Conservation (phyloP, 2,888 invertebrate species). For the Tuta absoluta region DNA sequence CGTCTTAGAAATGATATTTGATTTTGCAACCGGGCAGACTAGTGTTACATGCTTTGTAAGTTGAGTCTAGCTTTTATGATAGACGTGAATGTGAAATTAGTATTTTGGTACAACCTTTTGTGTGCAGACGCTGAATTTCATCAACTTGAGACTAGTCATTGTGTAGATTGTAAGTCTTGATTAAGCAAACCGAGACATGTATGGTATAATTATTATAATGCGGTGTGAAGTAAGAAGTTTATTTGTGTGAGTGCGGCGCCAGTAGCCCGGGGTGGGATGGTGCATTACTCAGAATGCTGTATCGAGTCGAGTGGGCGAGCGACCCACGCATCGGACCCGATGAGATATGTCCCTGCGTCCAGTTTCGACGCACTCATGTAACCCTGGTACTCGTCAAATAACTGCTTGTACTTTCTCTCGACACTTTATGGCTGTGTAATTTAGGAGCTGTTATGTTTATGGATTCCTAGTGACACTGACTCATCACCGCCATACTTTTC, state of each 20-base stretch:
- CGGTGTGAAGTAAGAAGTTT: conserved; percentile 4
- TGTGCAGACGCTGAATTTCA: neutral
- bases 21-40: neutral
- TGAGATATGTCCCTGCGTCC: conserved; percentile 49
- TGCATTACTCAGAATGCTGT: conserved; percentile 36
- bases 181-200: neutral
- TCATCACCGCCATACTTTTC: neutral
- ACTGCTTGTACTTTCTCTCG: conserved; percentile 56
- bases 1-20: conserved; percentile 9
- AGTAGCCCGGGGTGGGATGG: conserved; percentile 27
- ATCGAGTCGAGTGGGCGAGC: conserved; percentile 55
- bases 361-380: conserved; percentile 49
- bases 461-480: neutral
- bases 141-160: neutral
- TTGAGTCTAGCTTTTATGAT: neutral
- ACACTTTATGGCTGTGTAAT: conserved; percentile 46
- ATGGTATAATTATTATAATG: conserved; percentile 2
- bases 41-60: neutral
- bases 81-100: neutral
- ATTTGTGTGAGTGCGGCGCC: conserved; percentile 33
- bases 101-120: neutral
- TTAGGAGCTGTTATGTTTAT: conserved; percentile 30
- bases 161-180: neutral
- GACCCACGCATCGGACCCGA: conserved; percentile 43
- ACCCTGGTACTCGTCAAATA: conserved; percentile 40